Conservation (phyloP, 1,140 invertebrate species). For the Drosophila lini region DNA sequence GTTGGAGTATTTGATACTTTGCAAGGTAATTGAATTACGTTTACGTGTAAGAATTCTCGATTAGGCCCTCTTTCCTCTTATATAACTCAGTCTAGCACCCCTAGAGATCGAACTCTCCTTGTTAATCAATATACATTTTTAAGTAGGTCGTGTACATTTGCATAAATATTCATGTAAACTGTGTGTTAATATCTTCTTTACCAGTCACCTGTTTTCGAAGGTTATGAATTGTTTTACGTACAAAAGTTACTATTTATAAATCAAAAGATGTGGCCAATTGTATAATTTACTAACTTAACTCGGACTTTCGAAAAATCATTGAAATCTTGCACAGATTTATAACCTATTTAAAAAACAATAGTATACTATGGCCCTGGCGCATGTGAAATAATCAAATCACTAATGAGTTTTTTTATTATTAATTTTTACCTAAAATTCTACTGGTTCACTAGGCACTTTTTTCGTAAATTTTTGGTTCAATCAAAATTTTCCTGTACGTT, state of each 20-base stretch:
- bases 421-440: constrained; percentile 44
- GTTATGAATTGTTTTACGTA: not conserved
- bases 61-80: constrained; percentile 31
- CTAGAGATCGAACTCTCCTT: constrained; percentile 69
- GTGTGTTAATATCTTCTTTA: not conserved
- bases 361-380: constrained; percentile 56
- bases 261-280: not conserved
- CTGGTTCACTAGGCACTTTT: constrained; percentile 73
- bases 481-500: not conserved
- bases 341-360: constrained; percentile 9
- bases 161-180: not conserved
- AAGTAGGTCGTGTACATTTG: constrained; percentile 24
- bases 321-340: not conserved
- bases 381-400: constrained; percentile 15
- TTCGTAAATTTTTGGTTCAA: constrained; percentile 25
- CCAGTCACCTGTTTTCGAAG: not conserved
- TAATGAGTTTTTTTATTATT: not conserved
- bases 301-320: not conserved
- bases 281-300: not conserved
- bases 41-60: constrained; percentile 58
- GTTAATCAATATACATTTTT: constrained; percentile 68
- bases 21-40: constrained; percentile 77
- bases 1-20: constrained; percentile 71
- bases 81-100: constrained; percentile 78
- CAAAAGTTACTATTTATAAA: not conserved